phyloP scores from a whole-genome alignment of 2,888 invertebrate genomes.

The Heliconius cydno region DNA sequence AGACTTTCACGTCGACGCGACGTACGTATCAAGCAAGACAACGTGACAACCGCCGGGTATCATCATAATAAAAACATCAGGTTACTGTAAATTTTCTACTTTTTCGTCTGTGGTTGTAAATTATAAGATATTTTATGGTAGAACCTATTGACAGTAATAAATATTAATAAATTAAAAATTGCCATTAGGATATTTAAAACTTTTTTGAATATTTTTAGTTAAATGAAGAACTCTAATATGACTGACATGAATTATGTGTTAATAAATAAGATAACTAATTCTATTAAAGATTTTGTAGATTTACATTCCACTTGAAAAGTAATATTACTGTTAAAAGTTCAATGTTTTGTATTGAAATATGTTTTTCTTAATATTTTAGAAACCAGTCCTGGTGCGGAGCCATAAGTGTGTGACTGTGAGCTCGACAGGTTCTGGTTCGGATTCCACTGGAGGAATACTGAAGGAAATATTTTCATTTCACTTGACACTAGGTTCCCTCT shows the following conservation, averaged over 20 bases:
- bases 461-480: too few relatives aligned
- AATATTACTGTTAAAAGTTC: neutral
- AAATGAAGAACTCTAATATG: neutral
- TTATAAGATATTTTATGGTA: neutral
- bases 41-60: constrained; percentile 50
- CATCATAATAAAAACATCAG: constrained; percentile 37
- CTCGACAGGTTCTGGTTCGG: too few relatives aligned
- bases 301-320: neutral
- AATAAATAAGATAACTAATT: neutral
- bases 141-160: neutral
- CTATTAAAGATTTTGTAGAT: neutral
- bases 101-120: neutral
- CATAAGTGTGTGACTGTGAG: too few relatives aligned
- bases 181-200: too few relatives aligned
- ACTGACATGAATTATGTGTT: neutral
- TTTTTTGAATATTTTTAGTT: too few relatives aligned
- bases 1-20: constrained; percentile 74
- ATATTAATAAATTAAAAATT: too few relatives aligned
- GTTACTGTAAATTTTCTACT: constrained; percentile 26
- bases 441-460: too few relatives aligned
- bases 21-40: constrained; percentile 57
- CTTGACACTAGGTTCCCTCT: neutral
- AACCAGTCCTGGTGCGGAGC: too few relatives aligned
- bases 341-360: too few relatives aligned
- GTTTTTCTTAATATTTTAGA: too few relatives aligned